Percentiles rank a stretch among this genome's conserved stretches.
These are phyloP conservation scores for Urechis unicinctus DNA, from an alignment of 2,888 invertebrate genomes.

Conservation along the genomic window DNA sequence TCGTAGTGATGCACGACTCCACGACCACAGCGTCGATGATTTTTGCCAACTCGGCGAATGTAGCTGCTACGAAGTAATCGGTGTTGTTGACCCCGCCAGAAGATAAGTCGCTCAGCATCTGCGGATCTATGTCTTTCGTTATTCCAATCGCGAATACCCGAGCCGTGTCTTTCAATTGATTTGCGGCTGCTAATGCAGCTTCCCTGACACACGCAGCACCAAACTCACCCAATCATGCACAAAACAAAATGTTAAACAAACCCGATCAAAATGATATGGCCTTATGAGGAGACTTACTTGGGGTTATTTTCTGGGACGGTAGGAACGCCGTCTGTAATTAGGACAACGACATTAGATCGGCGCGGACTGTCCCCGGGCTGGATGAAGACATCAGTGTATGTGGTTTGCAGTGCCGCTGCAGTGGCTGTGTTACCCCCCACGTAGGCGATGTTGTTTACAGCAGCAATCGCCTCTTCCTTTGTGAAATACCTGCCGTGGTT, in stretches of 20 bases:
- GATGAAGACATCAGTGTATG: neutral
- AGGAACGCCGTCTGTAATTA: neutral
- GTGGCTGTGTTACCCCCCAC: neutral
- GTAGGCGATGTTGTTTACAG: no score
- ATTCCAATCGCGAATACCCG: neutral
- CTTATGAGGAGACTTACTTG: no score
- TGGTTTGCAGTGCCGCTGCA: neutral
- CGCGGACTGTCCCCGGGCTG: neutral
- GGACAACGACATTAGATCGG: neutral
- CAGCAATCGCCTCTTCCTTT: no score
- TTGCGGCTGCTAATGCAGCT: neutral
- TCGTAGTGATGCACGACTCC: neutral
- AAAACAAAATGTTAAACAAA: no score
- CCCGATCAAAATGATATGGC: no score
- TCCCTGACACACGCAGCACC: neutral
- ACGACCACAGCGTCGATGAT: neutral
- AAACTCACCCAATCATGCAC: no score
- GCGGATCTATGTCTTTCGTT: neutral
- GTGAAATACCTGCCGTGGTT: no score
- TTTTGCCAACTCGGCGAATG: neutral
- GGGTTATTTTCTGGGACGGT: neutral
- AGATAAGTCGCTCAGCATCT: neutral
- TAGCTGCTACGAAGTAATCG: neutral
- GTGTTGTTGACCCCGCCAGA: neutral
- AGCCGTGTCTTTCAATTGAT: neutral